These are phyloP conservation scores for Lutraria rhynchaena DNA, from an alignment of 1,140 invertebrate genomes.

Conservation along the genomic window DNA sequence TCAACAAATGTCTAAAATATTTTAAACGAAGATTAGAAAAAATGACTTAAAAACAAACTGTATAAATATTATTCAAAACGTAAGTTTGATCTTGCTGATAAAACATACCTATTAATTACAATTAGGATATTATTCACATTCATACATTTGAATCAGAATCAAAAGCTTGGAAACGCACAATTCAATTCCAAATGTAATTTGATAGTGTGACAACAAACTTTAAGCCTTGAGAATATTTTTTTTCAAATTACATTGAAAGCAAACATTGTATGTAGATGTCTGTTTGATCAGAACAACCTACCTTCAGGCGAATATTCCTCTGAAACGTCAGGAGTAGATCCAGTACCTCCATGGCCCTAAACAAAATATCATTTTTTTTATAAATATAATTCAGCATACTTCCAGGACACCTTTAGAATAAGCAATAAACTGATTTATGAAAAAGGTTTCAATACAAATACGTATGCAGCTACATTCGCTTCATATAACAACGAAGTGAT, in stretches of 20 bases:
- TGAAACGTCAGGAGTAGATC: slow-evolving; percentile 81
- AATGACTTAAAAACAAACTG: background rate
- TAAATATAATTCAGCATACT: background rate
- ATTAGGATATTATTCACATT: too few relatives aligned
- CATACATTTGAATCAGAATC: too few relatives aligned
- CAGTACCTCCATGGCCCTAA: slow-evolving; percentile 80
- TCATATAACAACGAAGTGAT: background rate
- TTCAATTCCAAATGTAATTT: too few relatives aligned
- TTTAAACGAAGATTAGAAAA: background rate
- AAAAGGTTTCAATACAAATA: background rate
- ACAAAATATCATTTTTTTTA: slow-evolving; percentile 29
- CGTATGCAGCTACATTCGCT: background rate
- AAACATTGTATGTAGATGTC: too few relatives aligned
- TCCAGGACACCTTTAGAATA: background rate
- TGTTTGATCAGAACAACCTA: too few relatives aligned
- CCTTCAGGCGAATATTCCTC: slow-evolving; percentile 79
- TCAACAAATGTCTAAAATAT: slow-evolving; percentile 78
- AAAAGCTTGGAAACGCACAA: too few relatives aligned
- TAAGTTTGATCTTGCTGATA: too few relatives aligned
- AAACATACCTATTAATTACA: too few relatives aligned
- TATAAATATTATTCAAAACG: too few relatives aligned
- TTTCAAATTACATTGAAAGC: too few relatives aligned
- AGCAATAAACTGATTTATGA: background rate
- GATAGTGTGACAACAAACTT: too few relatives aligned
- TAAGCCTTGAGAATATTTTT: too few relatives aligned